Percentiles rank a stretch among this genome's conserved stretches.
Conservation (phyloP, 2,797 vertebrate genomes). For the Huso huso region DNA sequence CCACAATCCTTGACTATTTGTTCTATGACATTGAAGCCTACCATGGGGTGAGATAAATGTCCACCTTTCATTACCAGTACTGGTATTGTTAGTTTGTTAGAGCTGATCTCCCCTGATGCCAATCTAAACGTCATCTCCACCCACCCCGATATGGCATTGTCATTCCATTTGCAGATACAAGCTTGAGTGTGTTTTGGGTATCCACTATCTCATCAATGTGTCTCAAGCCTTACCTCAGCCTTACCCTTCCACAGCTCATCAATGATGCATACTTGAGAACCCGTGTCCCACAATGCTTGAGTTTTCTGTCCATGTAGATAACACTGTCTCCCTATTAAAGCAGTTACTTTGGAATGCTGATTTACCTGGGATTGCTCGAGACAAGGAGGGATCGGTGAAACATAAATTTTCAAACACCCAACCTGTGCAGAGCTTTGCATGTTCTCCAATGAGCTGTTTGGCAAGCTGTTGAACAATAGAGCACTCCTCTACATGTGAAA, state of each 20-base stretch:
- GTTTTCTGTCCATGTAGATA: slow-evolving; percentile 6
- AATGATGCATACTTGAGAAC: too few species aligned
- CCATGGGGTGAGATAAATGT: not conserved
- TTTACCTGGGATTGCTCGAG: too few species aligned
- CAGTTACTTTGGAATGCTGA: not conserved
- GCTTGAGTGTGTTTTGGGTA: not conserved
- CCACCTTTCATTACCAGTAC: slow-evolving; percentile 10
- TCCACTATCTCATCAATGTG: too few species aligned
- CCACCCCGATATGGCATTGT: not conserved
- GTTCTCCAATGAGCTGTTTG: slow-evolving; percentile 10
- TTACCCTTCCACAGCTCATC: too few species aligned
- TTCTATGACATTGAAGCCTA: slow-evolving; percentile 11
- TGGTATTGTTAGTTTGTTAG: slow-evolving; percentile 1
- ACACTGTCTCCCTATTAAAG: slow-evolving; percentile 11
- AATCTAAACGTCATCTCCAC: too few species aligned
- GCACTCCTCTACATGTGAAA: slow-evolving; percentile 11
- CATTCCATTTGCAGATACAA: slow-evolving; percentile 5
- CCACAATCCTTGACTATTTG: not conserved
- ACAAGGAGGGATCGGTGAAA: too few species aligned
- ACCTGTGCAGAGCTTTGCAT: not conserved
- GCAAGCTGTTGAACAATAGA: slow-evolving; percentile 18
- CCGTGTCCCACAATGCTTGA: not conserved
- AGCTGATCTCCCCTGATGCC: not conserved
- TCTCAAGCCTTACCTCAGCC: too few species aligned
- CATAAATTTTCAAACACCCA: too few species aligned